Base-by-base conservation (phyloP, 2,888 invertebrate species). In the Apodemia mormo region DNA sequence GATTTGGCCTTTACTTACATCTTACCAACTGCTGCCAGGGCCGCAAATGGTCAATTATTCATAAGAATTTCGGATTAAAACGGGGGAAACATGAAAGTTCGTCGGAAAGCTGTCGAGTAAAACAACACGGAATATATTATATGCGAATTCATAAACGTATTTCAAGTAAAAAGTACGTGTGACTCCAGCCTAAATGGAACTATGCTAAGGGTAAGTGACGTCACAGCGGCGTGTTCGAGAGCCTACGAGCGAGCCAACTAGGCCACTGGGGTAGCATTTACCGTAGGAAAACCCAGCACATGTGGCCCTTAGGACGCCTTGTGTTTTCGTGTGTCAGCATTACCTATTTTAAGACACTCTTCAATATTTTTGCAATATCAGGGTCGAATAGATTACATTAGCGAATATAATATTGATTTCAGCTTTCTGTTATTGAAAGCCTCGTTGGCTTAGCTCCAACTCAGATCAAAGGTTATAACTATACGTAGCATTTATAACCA, bases 171-270 rank as follows among this genome's bases (percentile, higher is more conserved):
- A n/a, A 54, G 52, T 22, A 54, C n/a, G 52, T 54, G 22, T 54
- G 52, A 54, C 33, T 7, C 37, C 29, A 64, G 14, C 61, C 61
- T 64, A 64, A 64, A 33, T 37, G 61, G 61, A 64, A 64, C 7
- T 64, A 37, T 64, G 61, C 61, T 64, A 64, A 64, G 61, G 61
- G 61, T 64, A 64, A 64, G n/a, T 69, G 67, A 70, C 69, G 69
- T 68, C 69, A 68, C 45, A 43, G 40, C 45, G 52, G 68, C 68
- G 71, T 66, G 71, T 70, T 70, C 68, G 68, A 69, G 68, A 67
- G 70, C 56, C 49, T 49, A 65, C 67, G 52, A 68, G 70, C 65
- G 66, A 29, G 74, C 74, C 73, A 75, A 75, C 70, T 75, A 73
- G 75, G 75, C 67, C 75, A 75, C 71, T 71, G 68, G 74, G 73